These are phyloP conservation scores for Choreutis nemorana DNA, from an alignment of 2,888 invertebrate species.

Conservation along the genomic window DNA sequence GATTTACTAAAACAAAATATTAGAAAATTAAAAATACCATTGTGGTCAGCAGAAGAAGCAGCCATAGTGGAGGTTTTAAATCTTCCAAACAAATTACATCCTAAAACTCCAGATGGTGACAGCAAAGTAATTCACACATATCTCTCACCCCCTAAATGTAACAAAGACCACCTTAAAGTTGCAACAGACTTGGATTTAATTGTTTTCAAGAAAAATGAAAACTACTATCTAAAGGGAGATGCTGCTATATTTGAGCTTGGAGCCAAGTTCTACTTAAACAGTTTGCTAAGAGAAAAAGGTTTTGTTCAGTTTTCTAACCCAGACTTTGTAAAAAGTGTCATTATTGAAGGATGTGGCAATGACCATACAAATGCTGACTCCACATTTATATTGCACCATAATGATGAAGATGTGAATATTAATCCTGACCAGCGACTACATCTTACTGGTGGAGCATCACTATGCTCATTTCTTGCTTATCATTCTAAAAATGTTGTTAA, in stretches of 20 bases:
- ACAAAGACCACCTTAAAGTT: conserved; percentile 63
- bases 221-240: conserved; percentile 71
- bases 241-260: conserved; percentile 77
- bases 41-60: conserved; percentile 79
- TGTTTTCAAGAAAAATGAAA: conserved; percentile 65
- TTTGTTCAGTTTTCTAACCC: conserved; percentile 76
- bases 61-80: conserved; percentile 70
- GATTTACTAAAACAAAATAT: conserved; percentile 68
- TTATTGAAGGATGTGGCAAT: conserved; percentile 77
- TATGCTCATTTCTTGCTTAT: conserved; percentile 77
- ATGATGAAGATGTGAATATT: conserved; percentile 60
- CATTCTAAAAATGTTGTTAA: conserved; percentile 73
- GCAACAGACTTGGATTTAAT: conserved; percentile 60
- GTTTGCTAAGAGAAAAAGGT: conserved; percentile 41
- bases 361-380: conserved; percentile 61
- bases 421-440: conserved; percentile 70
- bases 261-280: conserved; percentile 58
- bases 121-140: conserved; percentile 30
- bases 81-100: conserved; percentile 76
- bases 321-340: conserved; percentile 78
- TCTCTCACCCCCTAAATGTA: conserved; percentile 25
- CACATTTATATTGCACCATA: conserved; percentile 69
- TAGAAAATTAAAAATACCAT: conserved; percentile 66
- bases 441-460: conserved; percentile 77
- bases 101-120: conserved; percentile 62